These are phyloP conservation scores for Neoniphon sammara DNA, from an alignment of 2,797 vertebrate species.

Conservation along the genomic window DNA sequence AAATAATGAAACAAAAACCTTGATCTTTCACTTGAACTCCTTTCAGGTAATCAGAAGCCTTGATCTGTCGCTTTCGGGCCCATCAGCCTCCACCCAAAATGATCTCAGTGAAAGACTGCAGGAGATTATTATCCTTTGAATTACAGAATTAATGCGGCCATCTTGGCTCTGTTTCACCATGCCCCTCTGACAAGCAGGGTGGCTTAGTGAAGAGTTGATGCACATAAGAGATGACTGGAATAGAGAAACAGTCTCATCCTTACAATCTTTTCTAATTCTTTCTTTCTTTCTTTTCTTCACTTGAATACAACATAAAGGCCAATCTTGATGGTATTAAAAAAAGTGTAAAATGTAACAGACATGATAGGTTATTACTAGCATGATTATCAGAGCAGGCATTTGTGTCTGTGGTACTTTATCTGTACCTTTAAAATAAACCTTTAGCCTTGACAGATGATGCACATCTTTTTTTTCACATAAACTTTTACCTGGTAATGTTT, in stretches of 20 bases:
- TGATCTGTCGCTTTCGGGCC: conserved; percentile 14
- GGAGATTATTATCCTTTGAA: conserved; percentile 5
- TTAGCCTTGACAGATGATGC: neutral
- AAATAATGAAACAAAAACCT: conserved; percentile 9
- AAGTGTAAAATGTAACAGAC: neutral
- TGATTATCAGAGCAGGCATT: neutral
- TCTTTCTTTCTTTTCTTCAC: neutral
- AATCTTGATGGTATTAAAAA: neutral
- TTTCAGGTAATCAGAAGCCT: conserved; percentile 12
- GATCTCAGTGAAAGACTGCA: conserved; percentile 6
- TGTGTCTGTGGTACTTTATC: neutral
- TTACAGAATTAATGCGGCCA: conserved; percentile 3
- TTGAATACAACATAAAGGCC: conserved; percentile 3
- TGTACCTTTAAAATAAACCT: neutral
- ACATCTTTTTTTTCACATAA: neutral
- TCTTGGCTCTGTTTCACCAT: conserved; percentile 1
- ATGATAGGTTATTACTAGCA: neutral
- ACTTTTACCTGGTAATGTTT: neutral
- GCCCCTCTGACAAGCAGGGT: neutral
- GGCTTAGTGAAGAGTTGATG: conserved; percentile 18
- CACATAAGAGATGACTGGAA: conserved; percentile 19
- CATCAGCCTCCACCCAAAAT: neutral
- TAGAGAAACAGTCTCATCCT: conserved; percentile 22
- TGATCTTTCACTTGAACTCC: conserved; percentile 21
- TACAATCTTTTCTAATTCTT: conserved; percentile 29